These are phyloP conservation scores for Plectropomus leopardus DNA, from an alignment of 2,113 vertebrate species.

Conservation along the genomic window DNA sequence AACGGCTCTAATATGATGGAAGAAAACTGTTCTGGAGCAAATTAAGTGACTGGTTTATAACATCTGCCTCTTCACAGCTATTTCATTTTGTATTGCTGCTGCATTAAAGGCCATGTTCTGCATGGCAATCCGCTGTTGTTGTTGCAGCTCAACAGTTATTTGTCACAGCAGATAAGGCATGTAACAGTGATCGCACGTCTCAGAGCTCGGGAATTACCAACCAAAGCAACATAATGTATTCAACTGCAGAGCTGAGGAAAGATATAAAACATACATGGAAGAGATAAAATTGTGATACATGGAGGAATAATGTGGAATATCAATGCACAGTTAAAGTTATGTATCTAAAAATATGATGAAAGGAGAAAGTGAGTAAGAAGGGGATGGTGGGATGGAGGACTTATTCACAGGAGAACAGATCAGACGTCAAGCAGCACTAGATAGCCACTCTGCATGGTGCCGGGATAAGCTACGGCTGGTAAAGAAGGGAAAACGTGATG, in stretches of 20 bases:
- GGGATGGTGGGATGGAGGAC: constrained; percentile 20
- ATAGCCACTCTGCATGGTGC: constrained; percentile 53
- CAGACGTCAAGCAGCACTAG: constrained; percentile 47
- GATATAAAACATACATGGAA: constrained; percentile 55
- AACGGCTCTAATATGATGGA: constrained; percentile 76
- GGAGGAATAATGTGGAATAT: constrained; percentile 43
- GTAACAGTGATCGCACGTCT: constrained; percentile 61
- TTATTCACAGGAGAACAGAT: constrained; percentile 51
- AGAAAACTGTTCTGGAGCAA: constrained; percentile 72
- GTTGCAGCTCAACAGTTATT: constrained; percentile 74
- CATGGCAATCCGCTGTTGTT: constrained; percentile 66
- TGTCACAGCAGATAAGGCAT: constrained; percentile 74
- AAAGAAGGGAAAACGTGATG: constrained; percentile 59
- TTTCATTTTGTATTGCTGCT: constrained; percentile 67
- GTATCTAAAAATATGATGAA: constrained; percentile 51
- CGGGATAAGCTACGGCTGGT: constrained; percentile 34
- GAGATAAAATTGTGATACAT: constrained; percentile 36
- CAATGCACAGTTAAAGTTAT: constrained; percentile 34
- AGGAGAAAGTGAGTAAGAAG: constrained; percentile 27
- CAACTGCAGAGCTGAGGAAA: constrained; percentile 22
- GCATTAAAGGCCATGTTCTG: constrained; percentile 73
- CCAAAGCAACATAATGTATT: constrained; percentile 49
- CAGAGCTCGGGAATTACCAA: constrained; percentile 60
- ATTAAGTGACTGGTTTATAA: constrained; percentile 75
- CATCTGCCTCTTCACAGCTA: constrained; percentile 74